phyloP scores from a whole-genome alignment of 2,797 vertebrate species.

The Microctenopoma lineatum region DNA sequence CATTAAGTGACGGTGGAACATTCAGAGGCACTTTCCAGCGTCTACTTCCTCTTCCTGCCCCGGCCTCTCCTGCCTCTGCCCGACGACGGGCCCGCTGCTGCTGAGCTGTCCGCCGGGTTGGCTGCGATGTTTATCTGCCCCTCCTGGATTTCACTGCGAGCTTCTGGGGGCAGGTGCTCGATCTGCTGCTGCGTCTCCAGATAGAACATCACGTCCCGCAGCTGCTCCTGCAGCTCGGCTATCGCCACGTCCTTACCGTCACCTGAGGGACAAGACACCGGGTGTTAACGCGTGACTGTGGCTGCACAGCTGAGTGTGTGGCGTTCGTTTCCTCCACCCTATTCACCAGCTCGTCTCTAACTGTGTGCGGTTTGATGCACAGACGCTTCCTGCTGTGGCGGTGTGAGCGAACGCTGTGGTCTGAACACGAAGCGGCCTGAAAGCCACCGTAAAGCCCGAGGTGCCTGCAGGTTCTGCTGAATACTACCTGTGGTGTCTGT shows the following conservation, averaged over 20 bases:
- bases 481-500: too few relatives aligned
- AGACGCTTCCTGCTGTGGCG: too few relatives aligned
- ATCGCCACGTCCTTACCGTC: conserved; percentile 90
- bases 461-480: background rate
- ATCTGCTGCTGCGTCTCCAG: conserved; percentile 95
- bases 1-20: background rate
- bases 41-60: conserved; percentile 92
- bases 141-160: conserved; percentile 94
- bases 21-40: background rate
- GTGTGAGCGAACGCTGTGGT: background rate
- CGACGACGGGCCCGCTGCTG: conserved; percentile 59
- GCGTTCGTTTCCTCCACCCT: background rate
- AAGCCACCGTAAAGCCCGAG: background rate
- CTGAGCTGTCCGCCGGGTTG: conserved; percentile 61
- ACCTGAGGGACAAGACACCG: conserved; percentile 23
- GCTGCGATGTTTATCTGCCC: conserved; percentile 94
- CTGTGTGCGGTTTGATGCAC: background rate
- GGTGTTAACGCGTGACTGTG: too few relatives aligned
- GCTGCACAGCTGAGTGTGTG: too few relatives aligned
- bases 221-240: conserved; percentile 93
- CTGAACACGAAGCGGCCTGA: background rate
- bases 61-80: conserved; percentile 88
- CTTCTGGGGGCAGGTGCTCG: conserved; percentile 89
- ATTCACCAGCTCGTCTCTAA: background rate
- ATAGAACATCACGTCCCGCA: conserved; percentile 97